phyloP scores from a whole-genome alignment of 2,888 invertebrate genomes.

The Portevinia maculata region DNA sequence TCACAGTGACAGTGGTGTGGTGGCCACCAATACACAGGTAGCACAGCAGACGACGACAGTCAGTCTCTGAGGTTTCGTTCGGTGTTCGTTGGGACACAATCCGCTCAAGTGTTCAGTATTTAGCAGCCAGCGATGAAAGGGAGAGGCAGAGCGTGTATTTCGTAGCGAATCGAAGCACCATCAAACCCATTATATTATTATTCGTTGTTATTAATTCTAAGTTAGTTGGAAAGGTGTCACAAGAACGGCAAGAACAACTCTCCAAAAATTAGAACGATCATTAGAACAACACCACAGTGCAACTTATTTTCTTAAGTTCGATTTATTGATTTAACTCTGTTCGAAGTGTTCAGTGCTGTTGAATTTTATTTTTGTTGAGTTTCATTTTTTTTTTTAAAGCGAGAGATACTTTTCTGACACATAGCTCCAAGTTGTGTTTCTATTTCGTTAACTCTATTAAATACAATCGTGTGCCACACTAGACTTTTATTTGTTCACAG shows the following conservation, averaged over 20 bases:
- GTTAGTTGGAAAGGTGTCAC: constrained; percentile 74
- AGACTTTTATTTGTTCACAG: constrained; percentile 33
- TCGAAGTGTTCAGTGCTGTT: constrained; percentile 18
- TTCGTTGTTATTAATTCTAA: constrained; percentile 74
- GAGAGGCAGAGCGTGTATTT: constrained; percentile 70
- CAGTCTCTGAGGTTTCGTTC: constrained; percentile 73
- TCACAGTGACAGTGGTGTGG: not conserved
- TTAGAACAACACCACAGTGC: constrained; percentile 45
- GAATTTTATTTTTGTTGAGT: constrained; percentile 7
- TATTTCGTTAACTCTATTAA: constrained; percentile 30
- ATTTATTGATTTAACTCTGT: constrained; percentile 61
- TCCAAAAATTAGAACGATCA: constrained; percentile 58
- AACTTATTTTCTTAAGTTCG: constrained; percentile 43
- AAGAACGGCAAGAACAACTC: constrained; percentile 69
- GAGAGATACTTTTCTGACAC: constrained; percentile 55
- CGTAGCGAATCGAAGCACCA: constrained; percentile 67
- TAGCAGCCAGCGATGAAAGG: constrained; percentile 72
- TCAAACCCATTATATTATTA: constrained; percentile 74
- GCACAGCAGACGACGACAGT: constrained; percentile 65
- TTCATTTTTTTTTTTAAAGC: constrained; percentile 17
- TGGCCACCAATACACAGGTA: constrained; percentile 12
- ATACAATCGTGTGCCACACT: constrained; percentile 53
- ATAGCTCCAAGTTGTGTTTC: constrained; percentile 31
- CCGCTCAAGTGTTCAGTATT: constrained; percentile 72
- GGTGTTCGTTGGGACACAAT: constrained; percentile 72